A percentile compares a stretch with the other conserved stretches of the same genome.
These are phyloP conservation scores for Hypomecis punctinalis DNA, from an alignment of 2,888 invertebrate species.

Conservation along the genomic window DNA sequence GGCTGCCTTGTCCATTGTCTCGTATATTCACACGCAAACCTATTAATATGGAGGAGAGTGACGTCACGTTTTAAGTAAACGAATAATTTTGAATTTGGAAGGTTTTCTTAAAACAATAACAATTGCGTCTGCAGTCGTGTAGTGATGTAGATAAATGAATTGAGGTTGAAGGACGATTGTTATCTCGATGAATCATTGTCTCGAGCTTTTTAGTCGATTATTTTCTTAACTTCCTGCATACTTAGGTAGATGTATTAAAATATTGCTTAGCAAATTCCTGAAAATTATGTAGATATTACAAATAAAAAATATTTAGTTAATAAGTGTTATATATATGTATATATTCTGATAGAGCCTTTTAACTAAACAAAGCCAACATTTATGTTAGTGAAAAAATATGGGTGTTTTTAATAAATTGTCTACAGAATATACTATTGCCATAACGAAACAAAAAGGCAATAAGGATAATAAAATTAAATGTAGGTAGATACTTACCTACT, in stretches of 20 bases:
- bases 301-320: no score
- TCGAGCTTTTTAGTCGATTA: neutral
- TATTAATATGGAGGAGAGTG: constrained; percentile 20
- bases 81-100: constrained; percentile 9
- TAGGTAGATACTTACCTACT: no score
- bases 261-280: no score
- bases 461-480: no score
- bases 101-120: constrained; percentile 14
- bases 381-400: no score
- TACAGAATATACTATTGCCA: no score
- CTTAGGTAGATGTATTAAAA: neutral
- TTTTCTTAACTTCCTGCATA: constrained; percentile 4
- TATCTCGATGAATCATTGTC: constrained; percentile 17
- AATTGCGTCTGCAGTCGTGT: constrained; percentile 6
- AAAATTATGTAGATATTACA: no score
- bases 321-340: no score
- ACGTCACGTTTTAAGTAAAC: constrained; percentile 11
- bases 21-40: constrained; percentile 22
- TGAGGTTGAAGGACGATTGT: constrained; percentile 22
- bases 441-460: no score
- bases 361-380: no score
- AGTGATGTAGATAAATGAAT: constrained; percentile 6
- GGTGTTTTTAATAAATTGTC: no score
- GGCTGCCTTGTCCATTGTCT: constrained; percentile 26
- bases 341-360: no score